Evolutionary conservation across 2,113 vertebrate species (phyloP).

Genomic region (Seriola rivoliana): DNA sequence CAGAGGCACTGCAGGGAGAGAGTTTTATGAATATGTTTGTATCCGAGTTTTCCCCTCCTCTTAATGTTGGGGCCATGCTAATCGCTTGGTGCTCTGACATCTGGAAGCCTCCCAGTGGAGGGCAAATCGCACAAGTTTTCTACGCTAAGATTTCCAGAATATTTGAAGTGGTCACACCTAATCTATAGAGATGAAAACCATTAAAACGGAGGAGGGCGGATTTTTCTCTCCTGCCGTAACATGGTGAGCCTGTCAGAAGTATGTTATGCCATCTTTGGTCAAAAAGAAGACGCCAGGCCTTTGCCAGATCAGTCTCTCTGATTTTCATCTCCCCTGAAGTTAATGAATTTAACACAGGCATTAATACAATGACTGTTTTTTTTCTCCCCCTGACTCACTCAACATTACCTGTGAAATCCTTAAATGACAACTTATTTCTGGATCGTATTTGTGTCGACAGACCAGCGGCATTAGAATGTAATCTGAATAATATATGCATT

Average conservation of each 20-base stretch:
- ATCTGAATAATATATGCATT: constrained; percentile 84
- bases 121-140: constrained; percentile 68
- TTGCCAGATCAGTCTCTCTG: constrained; percentile 44
- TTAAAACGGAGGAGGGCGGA: constrained; percentile 65
- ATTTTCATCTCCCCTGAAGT: constrained; percentile 65
- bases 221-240: constrained; percentile 52
- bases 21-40: constrained; percentile 80
- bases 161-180: constrained; percentile 81
- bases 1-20: constrained; percentile 58
- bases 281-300: constrained; percentile 31
- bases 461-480: constrained; percentile 75
- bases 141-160: constrained; percentile 59
- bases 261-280: constrained; percentile 68
- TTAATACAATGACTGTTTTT: constrained; percentile 38
- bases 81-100: constrained; percentile 80
- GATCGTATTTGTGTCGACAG: constrained; percentile 59
- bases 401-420: constrained; percentile 67
- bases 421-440: constrained; percentile 68
- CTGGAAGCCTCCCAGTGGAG: constrained; percentile 78
- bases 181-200: constrained; percentile 77
- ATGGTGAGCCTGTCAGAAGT: constrained; percentile 66
- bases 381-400: background rate
- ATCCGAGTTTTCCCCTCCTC: constrained; percentile 68
- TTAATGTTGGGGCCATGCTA: constrained; percentile 78
- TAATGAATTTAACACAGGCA: constrained; percentile 63